These are phyloP conservation scores for Tachysurus fulvidraco DNA, from an alignment of 2,113 vertebrate genomes.

Conservation along the genomic window DNA sequence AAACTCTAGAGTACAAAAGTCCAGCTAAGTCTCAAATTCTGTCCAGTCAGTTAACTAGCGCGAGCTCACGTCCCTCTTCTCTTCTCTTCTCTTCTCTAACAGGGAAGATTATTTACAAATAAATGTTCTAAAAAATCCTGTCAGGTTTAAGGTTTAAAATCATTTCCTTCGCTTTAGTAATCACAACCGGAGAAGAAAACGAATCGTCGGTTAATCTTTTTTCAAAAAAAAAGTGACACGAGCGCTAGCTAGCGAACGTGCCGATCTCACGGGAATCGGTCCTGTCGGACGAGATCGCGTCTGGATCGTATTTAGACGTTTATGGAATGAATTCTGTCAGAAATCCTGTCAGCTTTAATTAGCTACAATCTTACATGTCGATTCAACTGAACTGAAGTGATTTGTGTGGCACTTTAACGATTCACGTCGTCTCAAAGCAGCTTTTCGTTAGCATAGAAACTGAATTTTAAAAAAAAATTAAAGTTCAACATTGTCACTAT, in stretches of 20 bases:
- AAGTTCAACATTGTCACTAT: too few relatives aligned
- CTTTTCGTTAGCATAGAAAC: too few relatives aligned
- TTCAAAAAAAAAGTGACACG: neutral
- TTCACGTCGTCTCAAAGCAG: too few relatives aligned
- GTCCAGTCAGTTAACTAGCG: neutral
- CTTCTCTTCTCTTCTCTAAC: too few relatives aligned
- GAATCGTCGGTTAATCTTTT: neutral
- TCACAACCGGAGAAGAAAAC: neutral
- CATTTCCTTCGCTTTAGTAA: neutral
- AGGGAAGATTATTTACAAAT: neutral
- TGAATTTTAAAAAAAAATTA: too few relatives aligned
- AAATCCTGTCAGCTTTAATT: neutral
- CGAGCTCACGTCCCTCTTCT: neutral
- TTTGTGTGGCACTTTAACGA: too few relatives aligned
- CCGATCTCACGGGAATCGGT: neutral
- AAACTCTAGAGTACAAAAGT: neutral
- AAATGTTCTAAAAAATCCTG: neutral
- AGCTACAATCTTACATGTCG: neutral
- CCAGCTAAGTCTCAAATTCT: neutral
- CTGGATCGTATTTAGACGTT: neutral
- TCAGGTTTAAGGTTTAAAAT: neutral
- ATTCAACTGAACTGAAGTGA: too few relatives aligned
- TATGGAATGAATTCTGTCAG: neutral
- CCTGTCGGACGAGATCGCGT: neutral
- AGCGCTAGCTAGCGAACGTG: neutral